These are phyloP conservation scores for Puffinus mauretanicus DNA, from an alignment of 2,113 vertebrate genomes.

Conservation along the genomic window DNA sequence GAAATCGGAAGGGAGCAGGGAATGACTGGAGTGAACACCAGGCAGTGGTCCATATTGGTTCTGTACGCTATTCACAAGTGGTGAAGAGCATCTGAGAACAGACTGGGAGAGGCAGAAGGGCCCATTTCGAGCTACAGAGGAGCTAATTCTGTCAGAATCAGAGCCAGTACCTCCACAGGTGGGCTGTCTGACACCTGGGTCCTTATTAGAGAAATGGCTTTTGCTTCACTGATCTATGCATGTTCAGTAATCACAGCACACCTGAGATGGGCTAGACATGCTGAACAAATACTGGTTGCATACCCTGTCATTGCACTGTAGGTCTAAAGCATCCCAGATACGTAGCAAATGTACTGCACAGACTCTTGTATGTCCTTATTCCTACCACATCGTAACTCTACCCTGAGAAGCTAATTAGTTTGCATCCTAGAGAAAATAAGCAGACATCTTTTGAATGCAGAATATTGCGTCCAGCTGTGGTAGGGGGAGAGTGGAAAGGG, in stretches of 20 bases:
- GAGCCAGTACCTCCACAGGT: background rate
- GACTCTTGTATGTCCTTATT: background rate
- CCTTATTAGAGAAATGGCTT: background rate
- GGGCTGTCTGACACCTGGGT: background rate
- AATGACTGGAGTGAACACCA: background rate
- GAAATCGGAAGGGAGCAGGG: background rate
- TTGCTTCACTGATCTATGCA: background rate
- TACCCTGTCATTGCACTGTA: background rate
- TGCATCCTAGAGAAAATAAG: background rate
- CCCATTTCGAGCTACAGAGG: background rate
- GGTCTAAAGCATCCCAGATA: background rate
- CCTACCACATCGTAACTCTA: background rate
- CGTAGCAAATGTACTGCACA: accelerated
- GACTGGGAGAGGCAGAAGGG: background rate
- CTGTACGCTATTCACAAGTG: background rate
- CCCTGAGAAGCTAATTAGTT: background rate
- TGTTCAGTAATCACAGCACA: background rate
- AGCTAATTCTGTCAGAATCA: background rate
- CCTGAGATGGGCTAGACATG: accelerated
- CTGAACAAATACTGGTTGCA: background rate
- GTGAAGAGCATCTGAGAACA: background rate
- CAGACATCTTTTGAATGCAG: background rate
- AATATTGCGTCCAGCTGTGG: background rate
- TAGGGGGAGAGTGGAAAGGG: background rate
- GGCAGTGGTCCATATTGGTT: background rate